Conservation (phyloP, 2,888 invertebrate species). For the Ganaspis brasiliensis region DNA sequence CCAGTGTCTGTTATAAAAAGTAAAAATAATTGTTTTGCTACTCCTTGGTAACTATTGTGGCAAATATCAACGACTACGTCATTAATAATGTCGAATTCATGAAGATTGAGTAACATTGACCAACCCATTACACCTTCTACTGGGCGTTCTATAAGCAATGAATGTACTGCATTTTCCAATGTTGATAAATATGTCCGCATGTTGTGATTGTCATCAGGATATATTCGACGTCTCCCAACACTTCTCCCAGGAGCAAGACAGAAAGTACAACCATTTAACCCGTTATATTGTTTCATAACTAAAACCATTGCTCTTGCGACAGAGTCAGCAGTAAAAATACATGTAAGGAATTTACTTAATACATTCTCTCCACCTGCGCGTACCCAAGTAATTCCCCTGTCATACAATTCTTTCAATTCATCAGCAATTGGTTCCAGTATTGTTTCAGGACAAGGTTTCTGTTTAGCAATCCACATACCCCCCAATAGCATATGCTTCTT, state of each 20-base stretch:
- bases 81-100: constrained; percentile 51
- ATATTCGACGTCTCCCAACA: constrained; percentile 36
- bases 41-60: no score
- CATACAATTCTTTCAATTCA: neutral
- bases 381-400: neutral
- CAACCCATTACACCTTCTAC: constrained; percentile 50
- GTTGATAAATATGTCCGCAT: constrained; percentile 22
- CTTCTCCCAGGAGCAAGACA: constrained; percentile 48
- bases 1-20: no score
- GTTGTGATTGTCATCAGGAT: constrained; percentile 24
- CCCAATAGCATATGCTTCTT: neutral
- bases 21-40: no score
- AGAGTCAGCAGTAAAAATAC: constrained; percentile 47
- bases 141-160: neutral
- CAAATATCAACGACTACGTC: neutral
- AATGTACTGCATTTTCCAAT: neutral
- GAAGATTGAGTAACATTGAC: constrained; percentile 49
- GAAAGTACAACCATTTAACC: constrained; percentile 54
- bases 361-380: no score
- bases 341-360: neutral
- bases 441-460: neutral
- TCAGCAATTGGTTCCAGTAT: neutral
- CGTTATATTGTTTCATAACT: constrained; percentile 57
- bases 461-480: neutral
- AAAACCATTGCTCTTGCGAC: constrained; percentile 48